These are phyloP conservation scores for Drosophila jambulina DNA, from an alignment of 1,140 invertebrate species.

Conservation along the genomic window DNA sequence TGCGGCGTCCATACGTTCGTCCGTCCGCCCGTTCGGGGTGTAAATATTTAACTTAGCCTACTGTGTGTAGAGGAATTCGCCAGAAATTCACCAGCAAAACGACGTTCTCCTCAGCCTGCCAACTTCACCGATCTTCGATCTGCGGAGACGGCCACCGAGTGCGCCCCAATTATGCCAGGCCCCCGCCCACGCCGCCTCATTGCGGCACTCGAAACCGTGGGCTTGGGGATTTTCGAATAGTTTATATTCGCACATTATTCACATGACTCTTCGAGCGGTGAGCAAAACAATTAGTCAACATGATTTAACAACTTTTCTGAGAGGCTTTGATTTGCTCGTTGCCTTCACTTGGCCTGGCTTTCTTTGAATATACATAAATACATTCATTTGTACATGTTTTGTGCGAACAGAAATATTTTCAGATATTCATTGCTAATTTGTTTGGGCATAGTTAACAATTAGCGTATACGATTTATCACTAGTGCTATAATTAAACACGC, in stretches of 20 bases:
- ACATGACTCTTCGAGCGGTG: slow-evolving; percentile 46
- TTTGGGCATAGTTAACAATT: slow-evolving; percentile 65
- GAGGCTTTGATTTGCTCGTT: slow-evolving; percentile 41
- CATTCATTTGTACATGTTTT: slow-evolving; percentile 18
- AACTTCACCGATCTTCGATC: slow-evolving; percentile 12
- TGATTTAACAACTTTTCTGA: slow-evolving; percentile 70
- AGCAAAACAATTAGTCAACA: slow-evolving; percentile 71
- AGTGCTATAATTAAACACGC: slow-evolving; percentile 47
- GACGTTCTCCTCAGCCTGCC: slow-evolving; percentile 16
- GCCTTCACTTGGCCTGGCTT: slow-evolving; percentile 13
- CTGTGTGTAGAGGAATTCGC: slow-evolving; percentile 67
- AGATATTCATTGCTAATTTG: slow-evolving; percentile 58
- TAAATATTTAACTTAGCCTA: slow-evolving; percentile 76
- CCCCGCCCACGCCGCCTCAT: slow-evolving; percentile 15
- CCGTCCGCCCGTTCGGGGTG: slow-evolving; percentile 31
- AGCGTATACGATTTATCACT: slow-evolving; percentile 63
- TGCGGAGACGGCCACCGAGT: slow-evolving; percentile 32
- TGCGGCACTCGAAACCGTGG: slow-evolving; percentile 41
- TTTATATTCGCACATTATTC: slow-evolving; percentile 54
- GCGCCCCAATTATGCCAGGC: slow-evolving; percentile 46
- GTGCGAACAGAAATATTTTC: slow-evolving; percentile 49
- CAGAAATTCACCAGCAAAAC: slow-evolving; percentile 57
- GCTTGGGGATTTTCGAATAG: slow-evolving; percentile 50
- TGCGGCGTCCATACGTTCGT: slow-evolving; percentile 51
- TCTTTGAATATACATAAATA: slow-evolving; percentile 24